Conservation (phyloP, 2,888 invertebrate genomes). For the Dryobotodes eremita region DNA sequence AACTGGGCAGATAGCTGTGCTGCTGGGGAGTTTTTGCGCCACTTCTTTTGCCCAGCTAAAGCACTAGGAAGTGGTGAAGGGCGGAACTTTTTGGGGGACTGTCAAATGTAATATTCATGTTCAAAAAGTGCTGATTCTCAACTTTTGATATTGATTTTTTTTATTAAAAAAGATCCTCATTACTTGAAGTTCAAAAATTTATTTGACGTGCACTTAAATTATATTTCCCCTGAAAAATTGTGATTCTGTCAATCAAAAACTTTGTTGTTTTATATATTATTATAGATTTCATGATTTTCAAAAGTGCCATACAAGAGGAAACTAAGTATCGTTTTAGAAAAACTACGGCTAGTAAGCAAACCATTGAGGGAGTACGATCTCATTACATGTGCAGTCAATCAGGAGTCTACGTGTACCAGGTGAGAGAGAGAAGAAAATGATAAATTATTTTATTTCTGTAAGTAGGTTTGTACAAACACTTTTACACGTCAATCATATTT, state of each 20-base stretch:
- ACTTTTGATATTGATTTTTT: too few species aligned
- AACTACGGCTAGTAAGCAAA: slow-evolving; percentile 87
- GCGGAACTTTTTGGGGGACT: too few species aligned
- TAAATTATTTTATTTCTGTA: too few species aligned
- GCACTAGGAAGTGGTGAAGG: too few species aligned
- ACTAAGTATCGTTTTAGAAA: slow-evolving; percentile 86
- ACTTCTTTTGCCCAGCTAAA: too few species aligned
- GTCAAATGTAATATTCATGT: too few species aligned
- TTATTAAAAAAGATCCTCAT: not conserved
- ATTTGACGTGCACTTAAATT: not conserved
- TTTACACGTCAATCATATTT: too few species aligned
- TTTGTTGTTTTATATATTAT: not conserved
- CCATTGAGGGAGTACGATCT: slow-evolving; percentile 86
- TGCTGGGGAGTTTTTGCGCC: too few species aligned
- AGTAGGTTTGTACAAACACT: too few species aligned
- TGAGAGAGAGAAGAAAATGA: slow-evolving; percentile 34
- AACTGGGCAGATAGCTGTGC: too few species aligned
- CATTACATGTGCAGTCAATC: slow-evolving; percentile 89
- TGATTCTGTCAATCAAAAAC: not conserved
- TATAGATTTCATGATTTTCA: slow-evolving; percentile 86
- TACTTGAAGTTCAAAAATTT: not conserved
- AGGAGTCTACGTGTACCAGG: slow-evolving; percentile 87
- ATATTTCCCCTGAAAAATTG: not conserved
- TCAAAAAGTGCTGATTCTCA: too few species aligned
- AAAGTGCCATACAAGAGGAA: slow-evolving; percentile 86